phyloP scores from a whole-genome alignment of 92 coral and sea anemone species.

The Paragorgia papillata region DNA sequence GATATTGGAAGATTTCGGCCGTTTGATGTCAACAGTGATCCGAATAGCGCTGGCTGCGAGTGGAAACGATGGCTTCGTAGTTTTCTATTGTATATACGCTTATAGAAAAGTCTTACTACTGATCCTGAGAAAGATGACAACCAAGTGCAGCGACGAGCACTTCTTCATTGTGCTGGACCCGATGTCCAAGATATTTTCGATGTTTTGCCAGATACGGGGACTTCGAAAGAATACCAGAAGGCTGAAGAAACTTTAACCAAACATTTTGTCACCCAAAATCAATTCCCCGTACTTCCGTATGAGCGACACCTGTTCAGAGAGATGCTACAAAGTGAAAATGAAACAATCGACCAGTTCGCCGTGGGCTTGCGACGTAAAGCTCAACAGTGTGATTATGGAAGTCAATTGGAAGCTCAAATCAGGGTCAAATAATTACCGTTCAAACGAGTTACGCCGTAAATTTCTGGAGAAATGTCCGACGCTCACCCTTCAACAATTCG shows the following conservation, averaged over 20 bases:
- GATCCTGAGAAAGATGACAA: constrained; percentile 55
- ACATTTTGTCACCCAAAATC: constrained; percentile 54
- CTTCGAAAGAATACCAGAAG: constrained; percentile 56
- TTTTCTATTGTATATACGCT: constrained; percentile 63
- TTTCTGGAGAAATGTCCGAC: constrained; percentile 21
- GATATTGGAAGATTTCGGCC: constrained; percentile 55
- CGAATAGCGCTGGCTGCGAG: constrained; percentile 55
- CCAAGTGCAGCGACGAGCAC: constrained; percentile 59
- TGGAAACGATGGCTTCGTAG: constrained; percentile 64
- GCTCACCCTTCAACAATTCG: too few relatives aligned
- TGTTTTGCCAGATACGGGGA: constrained; percentile 59
- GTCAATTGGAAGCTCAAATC: constrained; percentile 36
- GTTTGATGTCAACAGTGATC: constrained; percentile 60
- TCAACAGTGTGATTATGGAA: constrained; percentile 11
- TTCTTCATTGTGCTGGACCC: constrained; percentile 60
- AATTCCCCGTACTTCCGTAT: constrained; percentile 56
- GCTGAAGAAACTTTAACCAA: constrained; percentile 53
- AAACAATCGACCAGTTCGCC: constrained; percentile 41
- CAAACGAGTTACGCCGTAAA: constrained; percentile 42
- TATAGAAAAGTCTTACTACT: constrained; percentile 62
- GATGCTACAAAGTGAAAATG: constrained; percentile 33
- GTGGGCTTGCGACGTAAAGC: constrained; percentile 19
- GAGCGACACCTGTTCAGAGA: constrained; percentile 61
- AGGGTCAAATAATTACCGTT: constrained; percentile 49
- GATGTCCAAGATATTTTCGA: constrained; percentile 71